These are phyloP conservation scores for Diadema setosum DNA, from an alignment of 35 echinoderm and acorn worm species.

Conservation along the genomic window DNA sequence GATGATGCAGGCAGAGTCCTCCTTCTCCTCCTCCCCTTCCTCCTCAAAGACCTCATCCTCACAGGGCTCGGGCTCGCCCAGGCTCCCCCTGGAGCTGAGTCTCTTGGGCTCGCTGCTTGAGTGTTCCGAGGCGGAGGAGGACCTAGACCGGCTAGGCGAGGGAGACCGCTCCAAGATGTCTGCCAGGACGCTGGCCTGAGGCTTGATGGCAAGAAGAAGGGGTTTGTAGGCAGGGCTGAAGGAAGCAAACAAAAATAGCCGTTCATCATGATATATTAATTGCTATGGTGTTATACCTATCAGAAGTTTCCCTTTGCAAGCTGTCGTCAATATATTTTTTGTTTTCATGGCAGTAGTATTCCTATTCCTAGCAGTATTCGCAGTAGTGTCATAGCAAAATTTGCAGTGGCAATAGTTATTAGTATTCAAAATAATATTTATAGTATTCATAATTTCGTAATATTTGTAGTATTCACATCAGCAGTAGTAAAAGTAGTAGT, in stretches of 20 bases:
- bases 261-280: too few species aligned
- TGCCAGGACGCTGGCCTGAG: conserved; percentile 65
- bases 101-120: conserved; percentile 56
- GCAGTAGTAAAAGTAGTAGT: too few species aligned
- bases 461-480: too few species aligned
- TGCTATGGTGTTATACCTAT: too few species aligned
- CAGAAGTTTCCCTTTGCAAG: too few species aligned
- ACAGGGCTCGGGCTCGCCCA: conserved; percentile 43
- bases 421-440: too few species aligned
- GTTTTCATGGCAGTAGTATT: too few species aligned
- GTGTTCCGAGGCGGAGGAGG: conserved; percentile 81
- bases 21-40: conserved; percentile 29
- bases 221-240: conserved; percentile 73
- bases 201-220: conserved; percentile 62
- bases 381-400: too few species aligned
- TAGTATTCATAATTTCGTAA: too few species aligned
- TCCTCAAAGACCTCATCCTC: conserved; percentile 87
- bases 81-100: conserved; percentile 39
- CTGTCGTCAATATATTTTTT: too few species aligned
- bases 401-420: too few species aligned
- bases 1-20: conserved; percentile 43
- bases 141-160: conserved; percentile 39
- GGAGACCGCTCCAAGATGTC: conserved; percentile 65
- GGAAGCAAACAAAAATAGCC: neutral
- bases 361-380: too few species aligned